phyloP scores from a whole-genome alignment of 2,113 vertebrate genomes.

The Pangasianodon gigas region DNA sequence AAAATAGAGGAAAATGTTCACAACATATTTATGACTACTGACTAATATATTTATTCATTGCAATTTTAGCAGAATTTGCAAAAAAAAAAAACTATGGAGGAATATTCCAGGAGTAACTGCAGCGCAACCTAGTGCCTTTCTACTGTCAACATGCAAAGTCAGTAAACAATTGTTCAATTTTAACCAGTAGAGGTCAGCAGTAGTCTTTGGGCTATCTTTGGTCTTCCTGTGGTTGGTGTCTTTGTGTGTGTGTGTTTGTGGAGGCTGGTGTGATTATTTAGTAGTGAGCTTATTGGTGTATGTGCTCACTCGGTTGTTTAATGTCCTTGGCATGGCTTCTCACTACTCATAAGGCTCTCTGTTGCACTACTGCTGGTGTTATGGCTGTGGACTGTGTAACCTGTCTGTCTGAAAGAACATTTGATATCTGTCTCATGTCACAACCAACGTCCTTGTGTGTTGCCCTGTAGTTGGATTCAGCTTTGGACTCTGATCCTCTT shows the following conservation, averaged over 20 bases:
- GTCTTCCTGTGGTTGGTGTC: background rate
- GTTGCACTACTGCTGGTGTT: background rate
- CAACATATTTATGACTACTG: background rate
- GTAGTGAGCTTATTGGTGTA: background rate
- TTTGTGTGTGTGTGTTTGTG: background rate
- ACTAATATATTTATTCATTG: background rate
- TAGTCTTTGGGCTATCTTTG: background rate
- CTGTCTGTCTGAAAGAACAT: background rate
- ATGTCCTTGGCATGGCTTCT: background rate
- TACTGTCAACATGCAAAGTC: background rate
- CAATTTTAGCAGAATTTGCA: background rate
- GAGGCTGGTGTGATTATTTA: background rate
- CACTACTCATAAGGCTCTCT: background rate
- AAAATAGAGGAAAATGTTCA: background rate
- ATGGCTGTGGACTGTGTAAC: background rate
- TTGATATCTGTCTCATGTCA: background rate
- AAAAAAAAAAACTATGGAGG: background rate
- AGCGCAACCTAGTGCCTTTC: background rate
- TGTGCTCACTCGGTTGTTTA: background rate
- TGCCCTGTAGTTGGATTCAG: conserved; percentile 21
- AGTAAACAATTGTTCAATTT: background rate
- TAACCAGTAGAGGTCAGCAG: conserved; percentile 39
- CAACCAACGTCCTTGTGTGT: conserved; percentile 17
- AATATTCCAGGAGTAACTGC: background rate
- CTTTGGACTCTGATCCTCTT: conserved; percentile 46